Evolutionary conservation across 2,888 invertebrate genomes (phyloP), one percentile per base, ranked within the genome.

Genomic region (Sinhomidia bicolor): DNA sequence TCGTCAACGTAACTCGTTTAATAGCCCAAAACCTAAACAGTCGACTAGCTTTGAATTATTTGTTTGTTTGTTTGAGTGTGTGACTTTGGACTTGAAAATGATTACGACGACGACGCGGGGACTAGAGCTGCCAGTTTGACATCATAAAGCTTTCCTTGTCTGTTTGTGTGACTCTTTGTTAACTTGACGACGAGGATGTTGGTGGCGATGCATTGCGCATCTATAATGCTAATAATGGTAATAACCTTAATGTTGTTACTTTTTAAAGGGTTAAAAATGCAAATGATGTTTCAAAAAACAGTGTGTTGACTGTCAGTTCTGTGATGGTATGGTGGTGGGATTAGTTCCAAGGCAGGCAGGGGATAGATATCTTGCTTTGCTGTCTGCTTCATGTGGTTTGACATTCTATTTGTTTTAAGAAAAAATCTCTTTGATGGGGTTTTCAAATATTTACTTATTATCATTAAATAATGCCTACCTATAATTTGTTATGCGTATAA

Each of bases 141-240:
- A 74, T 74, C 41, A 74, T 78, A 78, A 78, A 51, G 76, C 76
- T 54, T 44, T 78, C 20, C 62, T 62, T 23, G 62, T 62, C 29
- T 62, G 29, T 26, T 14, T 62, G 62, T 62, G 10, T 26, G 62
- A 1, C 51, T 51, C 51, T 51, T 12, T 10, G 9, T 51, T 12
- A 12, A n/a, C n/a, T 12, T 51, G 51, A 6, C 3, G n/a, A 51
- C n/a, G 51, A 12, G 5, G 51, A 9, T 51, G 51, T 10, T 51
- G 51, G 51, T 51, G 51, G 51, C 51, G 51, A 51, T 51, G 51
- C 51, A n/a, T 51, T 51, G 3, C n/a, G 57, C 57, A 57, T 57
- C 57, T 4, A 17, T 57, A 57, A 57, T 57, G 57, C 17, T 57
- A 20, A 20, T 57, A 20, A 57, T 57, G 57, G 20, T 57, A 57